phyloP scores from a whole-genome alignment of 2,797 vertebrate species.

The Gambelia wislizenii region DNA sequence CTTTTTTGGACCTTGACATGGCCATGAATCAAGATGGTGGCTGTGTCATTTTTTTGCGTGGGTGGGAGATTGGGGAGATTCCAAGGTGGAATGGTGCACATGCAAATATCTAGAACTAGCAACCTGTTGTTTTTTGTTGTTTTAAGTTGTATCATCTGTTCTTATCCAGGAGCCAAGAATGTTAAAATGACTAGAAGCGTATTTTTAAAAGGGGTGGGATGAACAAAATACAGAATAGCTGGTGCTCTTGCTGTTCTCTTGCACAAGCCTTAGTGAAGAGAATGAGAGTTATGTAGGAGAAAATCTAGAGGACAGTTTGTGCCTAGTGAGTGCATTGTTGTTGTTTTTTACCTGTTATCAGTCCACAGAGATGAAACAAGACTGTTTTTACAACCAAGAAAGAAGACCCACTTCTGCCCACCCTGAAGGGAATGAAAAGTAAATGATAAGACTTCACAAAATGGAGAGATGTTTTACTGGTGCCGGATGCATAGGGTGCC shows the following conservation, averaged over 20 bases:
- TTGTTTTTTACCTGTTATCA: slow-evolving; percentile 47
- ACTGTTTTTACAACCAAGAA: slow-evolving; percentile 41
- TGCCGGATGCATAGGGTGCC: slow-evolving; percentile 38
- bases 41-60: no score
- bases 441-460: slow-evolving; percentile 54
- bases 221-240: background rate
- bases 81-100: no score
- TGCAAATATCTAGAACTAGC: no score
- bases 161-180: background rate
- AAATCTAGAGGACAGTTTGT: background rate
- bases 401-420: slow-evolving; percentile 45
- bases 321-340: slow-evolving; percentile 14
- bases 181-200: background rate
- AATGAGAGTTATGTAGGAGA: background rate
- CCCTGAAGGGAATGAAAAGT: slow-evolving; percentile 60
- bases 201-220: background rate
- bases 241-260: background rate
- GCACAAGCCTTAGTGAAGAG: background rate
- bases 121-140: background rate
- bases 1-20: no score
- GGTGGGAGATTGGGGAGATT: no score
- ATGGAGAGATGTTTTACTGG: slow-evolving; percentile 57
- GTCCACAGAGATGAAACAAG: slow-evolving; percentile 20
- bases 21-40: no score
- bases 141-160: background rate